Percentiles rank a stretch among this genome's conserved stretches.
These are phyloP conservation scores for Aythya baeri DNA, from an alignment of 2,113 vertebrate species.

Conservation along the genomic window DNA sequence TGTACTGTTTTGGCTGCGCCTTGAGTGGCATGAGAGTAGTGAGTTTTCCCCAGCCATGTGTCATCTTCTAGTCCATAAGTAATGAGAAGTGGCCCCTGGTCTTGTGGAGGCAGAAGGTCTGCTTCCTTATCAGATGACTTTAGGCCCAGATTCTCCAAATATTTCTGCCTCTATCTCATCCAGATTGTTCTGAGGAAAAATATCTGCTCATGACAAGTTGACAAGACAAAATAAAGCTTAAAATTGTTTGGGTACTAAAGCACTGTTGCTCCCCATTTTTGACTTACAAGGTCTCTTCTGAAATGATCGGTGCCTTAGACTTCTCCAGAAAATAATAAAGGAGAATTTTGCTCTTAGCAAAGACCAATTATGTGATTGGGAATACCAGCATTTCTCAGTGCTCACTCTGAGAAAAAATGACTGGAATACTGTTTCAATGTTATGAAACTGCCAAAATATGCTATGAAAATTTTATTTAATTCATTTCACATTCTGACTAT, in stretches of 20 bases:
- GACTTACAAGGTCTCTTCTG: constrained; percentile 19
- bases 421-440: constrained; percentile 34
- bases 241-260: constrained; percentile 12
- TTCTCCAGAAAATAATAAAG: constrained; percentile 38
- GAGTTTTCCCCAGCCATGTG: neutral
- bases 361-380: constrained; percentile 40
- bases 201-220: constrained; percentile 8
- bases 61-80: neutral
- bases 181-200: constrained; percentile 40
- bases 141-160: constrained; percentile 45
- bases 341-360: constrained; percentile 14
- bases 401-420: constrained; percentile 61
- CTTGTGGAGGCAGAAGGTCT: neutral
- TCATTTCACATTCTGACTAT: constrained; percentile 26
- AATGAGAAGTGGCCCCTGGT: neutral
- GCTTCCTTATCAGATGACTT: constrained; percentile 39
- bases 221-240: constrained; percentile 15
- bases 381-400: constrained; percentile 36
- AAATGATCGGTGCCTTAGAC: constrained; percentile 23
- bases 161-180: constrained; percentile 38
- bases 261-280: constrained; percentile 16
- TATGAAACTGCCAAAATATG: constrained; percentile 38
- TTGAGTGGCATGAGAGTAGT: neutral
- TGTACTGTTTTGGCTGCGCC: neutral
- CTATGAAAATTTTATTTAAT: neutral